Conservation (phyloP, 1,140 invertebrate genomes). For the Zelostemma sp. region DNA sequence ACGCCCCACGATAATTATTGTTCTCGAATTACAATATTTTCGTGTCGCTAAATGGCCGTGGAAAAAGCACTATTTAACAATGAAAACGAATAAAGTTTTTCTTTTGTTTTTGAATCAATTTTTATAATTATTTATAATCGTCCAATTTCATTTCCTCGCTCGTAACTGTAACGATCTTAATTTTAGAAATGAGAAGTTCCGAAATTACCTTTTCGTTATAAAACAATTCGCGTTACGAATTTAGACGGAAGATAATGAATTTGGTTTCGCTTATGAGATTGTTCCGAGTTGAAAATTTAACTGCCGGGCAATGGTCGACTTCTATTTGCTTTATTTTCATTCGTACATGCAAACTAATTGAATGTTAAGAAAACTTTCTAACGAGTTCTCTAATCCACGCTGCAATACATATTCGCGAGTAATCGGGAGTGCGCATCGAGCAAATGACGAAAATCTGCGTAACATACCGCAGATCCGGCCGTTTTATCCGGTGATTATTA, state of each 20-base stretch:
- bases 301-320: neutral
- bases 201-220: too few relatives aligned
- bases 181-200: slow-evolving; percentile 5
- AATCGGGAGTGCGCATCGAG: slow-evolving; percentile 29
- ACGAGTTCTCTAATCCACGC: slow-evolving; percentile 45
- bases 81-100: too few relatives aligned
- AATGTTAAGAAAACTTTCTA: slow-evolving; percentile 42
- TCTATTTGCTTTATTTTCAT: slow-evolving; percentile 1
- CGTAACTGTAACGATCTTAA: too few relatives aligned
- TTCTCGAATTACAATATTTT: slow-evolving; percentile 44
- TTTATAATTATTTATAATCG: too few relatives aligned
- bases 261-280: neutral
- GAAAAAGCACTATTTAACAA: too few relatives aligned
- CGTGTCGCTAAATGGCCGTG: slow-evolving; percentile 48
- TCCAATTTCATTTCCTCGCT: too few relatives aligned
- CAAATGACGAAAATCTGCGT: slow-evolving; percentile 37
- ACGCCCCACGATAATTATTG: slow-evolving; percentile 41
- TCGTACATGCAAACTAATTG: slow-evolving; percentile 9
- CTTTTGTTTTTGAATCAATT: too few relatives aligned
- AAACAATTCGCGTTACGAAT: too few relatives aligned
- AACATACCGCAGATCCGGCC: slow-evolving; percentile 36
- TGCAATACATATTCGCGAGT: slow-evolving; percentile 36
- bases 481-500: slow-evolving; percentile 45
- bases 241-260: neutral
- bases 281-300: too few relatives aligned